Evolutionary conservation across 2,888 invertebrate species (phyloP).

Genomic region (Volucella inanis): DNA sequence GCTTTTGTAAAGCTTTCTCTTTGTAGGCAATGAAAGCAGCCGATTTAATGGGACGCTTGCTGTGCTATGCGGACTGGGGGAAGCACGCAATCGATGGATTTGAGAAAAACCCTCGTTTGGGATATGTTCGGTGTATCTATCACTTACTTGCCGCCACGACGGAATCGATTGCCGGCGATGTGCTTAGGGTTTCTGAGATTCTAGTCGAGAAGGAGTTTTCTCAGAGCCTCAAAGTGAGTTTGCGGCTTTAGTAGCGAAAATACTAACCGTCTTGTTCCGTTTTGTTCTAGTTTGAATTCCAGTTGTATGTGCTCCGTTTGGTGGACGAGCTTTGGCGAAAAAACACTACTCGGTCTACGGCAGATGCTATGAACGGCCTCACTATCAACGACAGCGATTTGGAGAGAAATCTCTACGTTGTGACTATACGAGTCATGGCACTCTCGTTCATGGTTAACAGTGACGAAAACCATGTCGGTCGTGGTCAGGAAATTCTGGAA

Average conservation of each 20-base stretch:
- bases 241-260: background rate
- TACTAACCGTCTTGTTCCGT: constrained; percentile 16
- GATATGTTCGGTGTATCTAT: constrained; percentile 81
- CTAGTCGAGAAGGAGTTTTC: constrained; percentile 79
- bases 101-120: constrained; percentile 78
- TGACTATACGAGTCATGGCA: constrained; percentile 80
- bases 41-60: constrained; percentile 81
- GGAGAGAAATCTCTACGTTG: constrained; percentile 78
- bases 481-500: constrained; percentile 76
- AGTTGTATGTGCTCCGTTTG: constrained; percentile 79
- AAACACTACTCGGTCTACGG: constrained; percentile 41
- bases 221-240: constrained; percentile 77
- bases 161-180: constrained; percentile 76
- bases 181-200: constrained; percentile 77
- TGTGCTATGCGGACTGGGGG: constrained; percentile 81
- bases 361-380: constrained; percentile 53
- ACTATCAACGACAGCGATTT: constrained; percentile 54
- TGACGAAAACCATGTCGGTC: constrained; percentile 69
- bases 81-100: constrained; percentile 80
- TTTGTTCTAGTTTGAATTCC: constrained; percentile 77
- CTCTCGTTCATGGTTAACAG: constrained; percentile 76
- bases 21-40: constrained; percentile 79
- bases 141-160: constrained; percentile 78
- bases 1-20: background rate
- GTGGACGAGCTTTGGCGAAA: constrained; percentile 77